These are phyloP conservation scores for Eugnorisma glareosa DNA, from an alignment of 2,888 invertebrate genomes.

Conservation along the genomic window DNA sequence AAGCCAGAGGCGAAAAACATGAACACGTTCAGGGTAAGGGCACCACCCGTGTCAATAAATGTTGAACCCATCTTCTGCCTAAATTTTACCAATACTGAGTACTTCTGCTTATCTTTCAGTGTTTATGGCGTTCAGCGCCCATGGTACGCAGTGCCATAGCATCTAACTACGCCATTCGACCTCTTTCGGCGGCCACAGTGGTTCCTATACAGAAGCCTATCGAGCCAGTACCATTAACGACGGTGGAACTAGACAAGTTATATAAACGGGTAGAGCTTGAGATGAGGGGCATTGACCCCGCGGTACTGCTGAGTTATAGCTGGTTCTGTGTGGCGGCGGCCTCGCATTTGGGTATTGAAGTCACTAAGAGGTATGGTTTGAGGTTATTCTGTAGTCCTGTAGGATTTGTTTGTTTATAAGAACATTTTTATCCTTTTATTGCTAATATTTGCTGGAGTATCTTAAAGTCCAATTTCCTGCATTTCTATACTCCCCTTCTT, in stretches of 20 bases:
- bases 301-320: slow-evolving; percentile 96
- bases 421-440: neutral
- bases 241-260: slow-evolving; percentile 92
- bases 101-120: slow-evolving; percentile 69
- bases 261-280: slow-evolving; percentile 96
- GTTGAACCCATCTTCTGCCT: neutral
- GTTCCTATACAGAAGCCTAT: slow-evolving; percentile 72
- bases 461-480: neutral
- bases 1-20: slow-evolving; percentile 48
- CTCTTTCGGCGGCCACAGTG: slow-evolving; percentile 72
- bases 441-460: neutral
- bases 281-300: slow-evolving; percentile 96
- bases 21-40: slow-evolving; percentile 76
- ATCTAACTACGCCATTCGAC: slow-evolving; percentile 71
- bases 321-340: slow-evolving; percentile 96
- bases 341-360: slow-evolving; percentile 94
- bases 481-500: neutral
- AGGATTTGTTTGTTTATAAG: neutral
- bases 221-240: slow-evolving; percentile 69
- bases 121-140: slow-evolving; percentile 78
- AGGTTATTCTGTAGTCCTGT: slow-evolving; percentile 1
- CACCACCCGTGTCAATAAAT: slow-evolving; percentile 13
- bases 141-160: slow-evolving; percentile 69
- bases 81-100: neutral
- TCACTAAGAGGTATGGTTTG: slow-evolving; percentile 92